A percentile compares a stretch with the other conserved stretches of the same genome.
Conservation (phyloP, 64 coral and sea anemone genomes). For the Exaiptasia diaphana region DNA sequence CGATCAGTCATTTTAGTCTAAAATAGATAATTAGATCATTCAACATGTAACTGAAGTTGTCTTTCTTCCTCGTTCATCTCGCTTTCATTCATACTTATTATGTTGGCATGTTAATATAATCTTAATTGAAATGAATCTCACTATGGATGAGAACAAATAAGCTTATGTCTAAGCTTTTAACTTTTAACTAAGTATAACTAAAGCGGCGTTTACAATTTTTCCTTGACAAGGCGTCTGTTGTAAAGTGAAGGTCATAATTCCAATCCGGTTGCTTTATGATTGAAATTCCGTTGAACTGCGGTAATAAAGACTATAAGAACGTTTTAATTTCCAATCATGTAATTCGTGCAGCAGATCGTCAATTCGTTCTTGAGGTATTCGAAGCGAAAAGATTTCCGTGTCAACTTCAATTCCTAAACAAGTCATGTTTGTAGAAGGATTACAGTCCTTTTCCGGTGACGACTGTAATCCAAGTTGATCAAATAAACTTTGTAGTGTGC, state of each 20-base stretch:
- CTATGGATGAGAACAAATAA: too few relatives aligned
- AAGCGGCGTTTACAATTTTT: too few relatives aligned
- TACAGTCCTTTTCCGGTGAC: conserved; percentile 9
- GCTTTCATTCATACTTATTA: too few relatives aligned
- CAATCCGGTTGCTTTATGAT: conserved; percentile 3
- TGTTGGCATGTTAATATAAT: too few relatives aligned
- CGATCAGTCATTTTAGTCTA: too few relatives aligned
- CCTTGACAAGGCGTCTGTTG: conserved; percentile 6
- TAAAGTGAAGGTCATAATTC: conserved; percentile 6
- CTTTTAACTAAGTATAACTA: too few relatives aligned
- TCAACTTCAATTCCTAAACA: conserved; percentile 12
- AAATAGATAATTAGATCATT: too few relatives aligned
- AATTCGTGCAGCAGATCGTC: not conserved
- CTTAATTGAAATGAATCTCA: too few relatives aligned
- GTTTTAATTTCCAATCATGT: not conserved
- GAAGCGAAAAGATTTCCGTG: not conserved
- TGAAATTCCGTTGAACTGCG: not conserved
- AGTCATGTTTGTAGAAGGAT: not conserved
- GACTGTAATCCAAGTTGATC: conserved; percentile 3
- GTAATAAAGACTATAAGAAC: not conserved
- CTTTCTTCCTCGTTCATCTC: too few relatives aligned
- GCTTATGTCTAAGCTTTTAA: too few relatives aligned
- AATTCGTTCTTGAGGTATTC: not conserved
- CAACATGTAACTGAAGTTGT: too few relatives aligned
- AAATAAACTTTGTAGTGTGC: not conserved